These are phyloP conservation scores for Eupithecia centaureata DNA, from an alignment of 2,888 invertebrate species.

Conservation along the genomic window DNA sequence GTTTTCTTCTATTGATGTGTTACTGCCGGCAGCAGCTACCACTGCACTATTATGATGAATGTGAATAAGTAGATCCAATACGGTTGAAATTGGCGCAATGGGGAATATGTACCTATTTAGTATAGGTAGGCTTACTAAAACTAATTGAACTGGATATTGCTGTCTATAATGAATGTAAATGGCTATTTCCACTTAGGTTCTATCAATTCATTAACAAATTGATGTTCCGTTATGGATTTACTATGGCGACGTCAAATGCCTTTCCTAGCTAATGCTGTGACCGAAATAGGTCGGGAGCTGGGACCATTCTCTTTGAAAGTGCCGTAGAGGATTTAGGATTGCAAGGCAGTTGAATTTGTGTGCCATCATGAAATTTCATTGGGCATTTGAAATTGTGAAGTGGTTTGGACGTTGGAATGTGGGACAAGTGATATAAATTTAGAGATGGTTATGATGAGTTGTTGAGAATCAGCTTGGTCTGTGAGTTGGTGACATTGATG, in stretches of 20 bases:
- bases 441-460: background rate
- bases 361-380: constrained; percentile 24
- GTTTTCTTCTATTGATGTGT: background rate
- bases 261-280: background rate
- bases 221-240: constrained; percentile 1
- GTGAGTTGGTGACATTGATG: background rate
- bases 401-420: constrained; percentile 38
- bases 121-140: background rate
- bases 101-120: background rate
- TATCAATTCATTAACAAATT: constrained; percentile 10
- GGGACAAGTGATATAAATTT: constrained; percentile 1
- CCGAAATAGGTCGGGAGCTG: constrained; percentile 6
- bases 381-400: constrained; percentile 21
- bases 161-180: constrained; percentile 1
- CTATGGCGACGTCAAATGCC: background rate
- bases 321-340: constrained; percentile 24
- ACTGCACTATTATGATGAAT: background rate
- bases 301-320: constrained; percentile 23
- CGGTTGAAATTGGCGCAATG: background rate
- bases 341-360: constrained; percentile 22
- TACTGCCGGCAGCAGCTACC: too few species aligned
- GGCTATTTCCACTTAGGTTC: constrained; percentile 1
- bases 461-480: background rate
- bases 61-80: background rate
- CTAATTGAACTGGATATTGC: constrained; percentile 3